Base-by-base conservation (phyloP, 2,888 invertebrate genomes). In the Ommatoiulus sabulosus region DNA sequence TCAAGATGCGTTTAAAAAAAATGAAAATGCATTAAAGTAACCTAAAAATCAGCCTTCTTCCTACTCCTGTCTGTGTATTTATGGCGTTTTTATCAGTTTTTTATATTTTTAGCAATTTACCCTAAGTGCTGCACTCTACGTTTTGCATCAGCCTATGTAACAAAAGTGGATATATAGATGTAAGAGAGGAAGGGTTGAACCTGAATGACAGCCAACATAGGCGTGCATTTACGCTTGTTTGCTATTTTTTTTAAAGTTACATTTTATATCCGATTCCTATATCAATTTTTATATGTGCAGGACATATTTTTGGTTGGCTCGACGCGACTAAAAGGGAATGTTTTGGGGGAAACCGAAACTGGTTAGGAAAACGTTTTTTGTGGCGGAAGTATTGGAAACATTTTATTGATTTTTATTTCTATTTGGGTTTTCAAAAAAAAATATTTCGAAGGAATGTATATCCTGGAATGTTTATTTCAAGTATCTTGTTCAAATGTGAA, bases 181-280 rank as follows among this genome's bases (percentile, higher is more conserved):
- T 63, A 63, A 63, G 17, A 63, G n/a, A 72, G 72, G 72, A 72
- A 72, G 72, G 72, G 72, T 72, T 72, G 72, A 72, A 24, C 72
- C 24, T 24, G 24, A n/a, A 72, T 72, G 72, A n/a, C n/a, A 20
- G 63, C 63, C 20, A 63, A 63, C 63, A n/a, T 63, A 20, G n/a
- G 6, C 63, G 15, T 63, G 48, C 48, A 48, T 48, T 48, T 48
- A 48, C 12, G 48, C 15, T 35, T 35, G 35, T 35, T 35, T 35
- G 35, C 35, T 35, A 35, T 35, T 15, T 52, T 52, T 72, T 72
- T 72, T 72, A 72, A 72, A 20, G 10, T 52, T 52, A 72, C n/a
- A 8, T 24, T n/a, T 72, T 72, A n/a, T 63, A 72, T 72, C 72
- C n/a, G 20, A 72, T 72, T 72, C 8, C 20, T 3, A 20, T 20